Evolutionary conservation across 2,113 vertebrate species (phyloP).

Genomic region (Nibea albiflora): DNA sequence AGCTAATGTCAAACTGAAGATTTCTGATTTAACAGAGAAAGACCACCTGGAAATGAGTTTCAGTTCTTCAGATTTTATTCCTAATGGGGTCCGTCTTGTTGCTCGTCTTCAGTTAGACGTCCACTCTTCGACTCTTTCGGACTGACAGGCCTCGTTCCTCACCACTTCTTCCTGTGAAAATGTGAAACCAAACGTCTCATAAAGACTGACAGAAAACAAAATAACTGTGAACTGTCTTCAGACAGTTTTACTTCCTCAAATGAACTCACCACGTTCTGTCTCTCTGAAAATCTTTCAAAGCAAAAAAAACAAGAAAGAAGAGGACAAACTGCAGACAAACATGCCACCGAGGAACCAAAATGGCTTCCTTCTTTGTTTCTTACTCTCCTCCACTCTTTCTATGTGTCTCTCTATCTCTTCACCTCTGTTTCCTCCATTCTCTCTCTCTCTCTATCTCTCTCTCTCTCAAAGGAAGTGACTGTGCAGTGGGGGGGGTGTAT

Average conservation of each 20-base stretch:
- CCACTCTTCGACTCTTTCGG: not conserved
- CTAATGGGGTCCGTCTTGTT: not conserved
- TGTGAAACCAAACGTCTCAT: not conserved
- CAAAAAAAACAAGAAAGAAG: not conserved
- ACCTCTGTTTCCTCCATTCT: not conserved
- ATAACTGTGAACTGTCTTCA: not conserved
- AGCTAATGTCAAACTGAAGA: not conserved
- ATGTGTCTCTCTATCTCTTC: constrained; percentile 34
- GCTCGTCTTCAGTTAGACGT: not conserved
- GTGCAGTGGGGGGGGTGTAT: constrained; percentile 39
- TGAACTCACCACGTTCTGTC: not conserved
- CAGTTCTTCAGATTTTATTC: not conserved
- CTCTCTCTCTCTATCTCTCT: constrained; percentile 9
- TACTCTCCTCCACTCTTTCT: constrained; percentile 2
- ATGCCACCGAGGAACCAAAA: constrained; percentile 56
- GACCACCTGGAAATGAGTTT: not conserved
- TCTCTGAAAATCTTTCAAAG: not conserved
- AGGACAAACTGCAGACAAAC: not conserved
- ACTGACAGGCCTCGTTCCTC: not conserved
- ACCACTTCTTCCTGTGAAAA: not conserved
- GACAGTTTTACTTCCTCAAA: constrained; percentile 41
- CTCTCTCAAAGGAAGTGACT: constrained; percentile 66
- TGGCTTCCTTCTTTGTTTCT: constrained; percentile 63
- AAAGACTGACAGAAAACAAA: not conserved
- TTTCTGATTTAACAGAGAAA: no score